Percentiles rank a stretch among this genome's conserved stretches.
Evolutionary conservation across 2,113 vertebrate species (phyloP).

Genomic region (Lophura nycthemera): DNA sequence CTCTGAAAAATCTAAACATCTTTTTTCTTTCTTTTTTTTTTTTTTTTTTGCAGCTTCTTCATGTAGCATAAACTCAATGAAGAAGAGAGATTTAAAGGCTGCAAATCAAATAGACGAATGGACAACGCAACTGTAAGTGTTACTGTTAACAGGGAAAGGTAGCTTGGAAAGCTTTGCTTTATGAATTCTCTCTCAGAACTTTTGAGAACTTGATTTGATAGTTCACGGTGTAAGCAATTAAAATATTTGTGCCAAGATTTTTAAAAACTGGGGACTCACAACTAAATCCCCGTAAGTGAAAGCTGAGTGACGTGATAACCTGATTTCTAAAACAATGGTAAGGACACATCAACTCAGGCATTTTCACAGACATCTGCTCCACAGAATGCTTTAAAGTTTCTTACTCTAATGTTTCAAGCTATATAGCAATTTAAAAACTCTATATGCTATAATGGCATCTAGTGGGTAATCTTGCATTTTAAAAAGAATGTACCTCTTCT

Average conservation of each 20-base stretch:
- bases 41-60: constrained; percentile 43
- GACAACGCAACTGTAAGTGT: neutral
- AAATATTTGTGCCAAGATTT: neutral
- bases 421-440: neutral
- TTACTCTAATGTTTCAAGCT: neutral
- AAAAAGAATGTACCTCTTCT: neutral
- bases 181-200: neutral
- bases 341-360: neutral
- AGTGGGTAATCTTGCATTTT: neutral
- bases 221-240: neutral
- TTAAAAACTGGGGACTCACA: neutral
- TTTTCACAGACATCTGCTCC: neutral
- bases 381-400: neutral
- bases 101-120: constrained; percentile 8
- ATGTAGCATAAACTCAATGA: constrained; percentile 5
- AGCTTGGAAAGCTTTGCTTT: neutral
- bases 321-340: neutral
- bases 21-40: constrained; percentile 27
- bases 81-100: constrained; percentile 37
- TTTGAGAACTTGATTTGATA: neutral
- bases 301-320: neutral
- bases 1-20: constrained; percentile 56
- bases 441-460: neutral
- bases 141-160: constrained; percentile 17
- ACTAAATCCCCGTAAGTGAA: neutral